Conservation (phyloP, 1,140 invertebrate genomes). For the Dolichoris vasculosae region DNA sequence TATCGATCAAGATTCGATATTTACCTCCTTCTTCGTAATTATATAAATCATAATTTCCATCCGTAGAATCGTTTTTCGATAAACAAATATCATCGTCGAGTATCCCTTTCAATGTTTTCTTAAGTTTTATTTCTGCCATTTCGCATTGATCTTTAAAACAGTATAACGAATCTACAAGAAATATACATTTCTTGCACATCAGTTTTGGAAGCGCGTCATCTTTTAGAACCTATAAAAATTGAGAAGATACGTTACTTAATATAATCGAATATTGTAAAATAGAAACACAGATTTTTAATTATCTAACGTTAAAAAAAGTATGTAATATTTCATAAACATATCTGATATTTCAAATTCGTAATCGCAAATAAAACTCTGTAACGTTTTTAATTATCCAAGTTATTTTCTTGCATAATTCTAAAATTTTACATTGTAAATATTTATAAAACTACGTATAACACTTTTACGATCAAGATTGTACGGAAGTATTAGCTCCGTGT, state of each 20-base stretch:
- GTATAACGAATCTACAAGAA: slow-evolving; percentile 53
- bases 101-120: slow-evolving; percentile 15
- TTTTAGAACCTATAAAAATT: slow-evolving; percentile 45
- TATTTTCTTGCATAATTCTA: too few species aligned
- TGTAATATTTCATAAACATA: too few species aligned
- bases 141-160: slow-evolving; percentile 57
- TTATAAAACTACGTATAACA: too few species aligned
- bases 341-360: too few species aligned
- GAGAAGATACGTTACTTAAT: not conserved
- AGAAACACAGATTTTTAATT: not conserved
- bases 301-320: too few species aligned
- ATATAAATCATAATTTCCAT: not conserved
- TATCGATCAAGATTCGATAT: not conserved
- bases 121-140: slow-evolving; percentile 51
- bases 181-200: slow-evolving; percentile 57
- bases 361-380: too few species aligned
- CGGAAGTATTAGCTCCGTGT: too few species aligned
- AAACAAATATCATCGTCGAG: not conserved
- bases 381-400: too few species aligned
- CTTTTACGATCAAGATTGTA: too few species aligned
- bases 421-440: too few species aligned
- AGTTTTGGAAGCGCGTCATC: slow-evolving; percentile 52
- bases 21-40: slow-evolving; percentile 19
- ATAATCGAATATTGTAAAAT: not conserved
- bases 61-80: not conserved